Evolutionary conservation across 2,113 vertebrate genomes (phyloP), one percentile per base, ranked within the genome.

Genomic region (Setophaga coronata): DNA sequence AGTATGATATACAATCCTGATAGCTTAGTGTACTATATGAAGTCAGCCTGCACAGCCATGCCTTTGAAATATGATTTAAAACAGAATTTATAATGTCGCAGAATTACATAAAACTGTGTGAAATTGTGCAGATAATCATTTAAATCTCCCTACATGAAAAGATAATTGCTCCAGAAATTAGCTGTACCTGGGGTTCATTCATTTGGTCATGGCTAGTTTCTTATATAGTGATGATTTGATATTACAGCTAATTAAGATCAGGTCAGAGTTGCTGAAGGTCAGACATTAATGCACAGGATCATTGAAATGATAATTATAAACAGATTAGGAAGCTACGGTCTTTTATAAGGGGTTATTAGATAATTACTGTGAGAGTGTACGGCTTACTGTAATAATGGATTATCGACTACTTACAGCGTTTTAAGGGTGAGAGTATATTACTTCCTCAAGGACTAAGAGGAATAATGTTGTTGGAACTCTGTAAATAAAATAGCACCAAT

Each of bases 61-160:
- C 90, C 97, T 98, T 98, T 98, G 98, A 99, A 99, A 99, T 98
- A 98, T 98, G 98, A 98, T 99, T 99, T 98, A 98, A 98, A 98
- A 98, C 98, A 95, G 97, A 98, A 99, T 98, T 98, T 98, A 97
- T 98, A 99, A 99, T 98, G 98, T 98, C 93, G 3, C 97, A 97
- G 98, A 99, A 99, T 99, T 98, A 98, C 98, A 99, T 98, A 98
- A 99, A 99, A 99, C 98, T 97, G 99, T 99, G 99, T 99, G 99
- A 99, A 99, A 99, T 99, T 98, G 99, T 99, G 99, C 99, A 99
- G 99, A 99, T 99, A 99, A 99, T 99, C 99, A 98, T 99, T 99
- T 99, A 99, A 99, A 99, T 99, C 99, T 99, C 99, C 98, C 99
- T 99, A 99, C 99, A 99, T 98, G 99, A 99, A 99, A 99, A 99